Evolutionary conservation across 1,140 invertebrate species (phyloP), one percentile per base, ranked within the genome.

Genomic region (Drosophila punjabiensis): DNA sequence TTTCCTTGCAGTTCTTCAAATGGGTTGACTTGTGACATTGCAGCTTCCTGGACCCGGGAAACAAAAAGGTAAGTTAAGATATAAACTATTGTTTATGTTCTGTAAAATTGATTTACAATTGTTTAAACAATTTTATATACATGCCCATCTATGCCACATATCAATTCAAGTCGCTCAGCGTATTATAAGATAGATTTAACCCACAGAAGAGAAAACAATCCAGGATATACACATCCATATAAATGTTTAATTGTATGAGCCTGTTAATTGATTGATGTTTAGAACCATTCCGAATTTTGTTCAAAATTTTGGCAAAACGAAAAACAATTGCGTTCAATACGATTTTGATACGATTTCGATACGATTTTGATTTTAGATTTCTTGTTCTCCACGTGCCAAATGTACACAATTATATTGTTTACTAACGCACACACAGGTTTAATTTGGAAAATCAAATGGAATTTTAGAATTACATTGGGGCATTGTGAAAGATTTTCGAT

Each of bases 1-100:
- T 81, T 28, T 24, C 4, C 3, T 92, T 92, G 13, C 83, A 92
- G 91, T 92, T 91, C 79, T 88, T 92, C 91, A 92, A 90, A 92
- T 92, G 91, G 91, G 91, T 92, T 92, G 91, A 92, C 77, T 92
- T 92, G 91, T 85, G 89, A 92, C 66, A 89, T 80, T 82, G 78
- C 73, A 87, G 74, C 87, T 89, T 92, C 91, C 91, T 92, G 91
- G 83, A 92, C 91, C 91, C 91, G 91, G 91, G 91, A 92, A 91
- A 84, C 86, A 92, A 92, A 58, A 92, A 92, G 91, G 91, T 92
- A 81, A 90, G 70, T 18, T 3, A n/a, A 13, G 16, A 52, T n/a
- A 18, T 16, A 24, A 7, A 30, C 33, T 68, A 16, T 13, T 33
- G 50, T 53, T 53, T 53, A 67, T 18, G 5, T 47, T n/a, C 3